Evolutionary conservation across 1,140 invertebrate species (phyloP), one percentile per base, ranked within the genome.

Genomic region (Potamilus streckersoni): DNA sequence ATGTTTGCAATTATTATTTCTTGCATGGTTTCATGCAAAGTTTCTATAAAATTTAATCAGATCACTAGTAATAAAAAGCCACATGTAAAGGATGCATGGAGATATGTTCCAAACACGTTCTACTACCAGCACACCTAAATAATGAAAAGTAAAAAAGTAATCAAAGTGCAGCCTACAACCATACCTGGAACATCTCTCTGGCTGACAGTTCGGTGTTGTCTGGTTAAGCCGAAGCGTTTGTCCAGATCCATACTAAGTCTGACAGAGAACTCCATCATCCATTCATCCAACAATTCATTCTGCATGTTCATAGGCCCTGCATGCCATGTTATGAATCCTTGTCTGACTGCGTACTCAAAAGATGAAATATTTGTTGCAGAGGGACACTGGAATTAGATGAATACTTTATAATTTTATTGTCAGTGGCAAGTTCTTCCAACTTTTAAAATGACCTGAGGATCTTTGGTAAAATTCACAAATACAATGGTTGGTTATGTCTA

Each of bases 221-320:
- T 73, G 14, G 58, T 65, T 20, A 87, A 83, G 20, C 76, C 76
- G 66, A 86, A 86, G 55, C 69, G 57, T 70, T 82, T 78, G 69
- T 87, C 85, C 8, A 88, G 75, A 66, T 83, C 80, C 63, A 71
- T 65, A 77, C 80, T 79, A 2, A 88, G 70, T 63, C 86, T 74
- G 19, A 88, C 71, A 61, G 75, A 76, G 79, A 82, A 83, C 23
- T 80, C 81, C 20, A 81, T 78, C 71, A 85, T 74, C 19, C 71
- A 68, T 19, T 73, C 71, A 58, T 86, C 81, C 67, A 85, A 69
- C 60, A 80, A 69, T 77, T 88, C 86, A 80, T 74, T 73, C 75
- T 87, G 82, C 84, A 88, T 83, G 64, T 88, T 88, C 86, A 88
- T 88, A 68, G 85, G 83, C 16, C 85, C 85, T 73, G 85, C 83